Percentiles rank a stretch among this genome's conserved stretches.
These are phyloP conservation scores for Cinclus cinclus DNA, from an alignment of 2,113 vertebrate species.

Conservation along the genomic window DNA sequence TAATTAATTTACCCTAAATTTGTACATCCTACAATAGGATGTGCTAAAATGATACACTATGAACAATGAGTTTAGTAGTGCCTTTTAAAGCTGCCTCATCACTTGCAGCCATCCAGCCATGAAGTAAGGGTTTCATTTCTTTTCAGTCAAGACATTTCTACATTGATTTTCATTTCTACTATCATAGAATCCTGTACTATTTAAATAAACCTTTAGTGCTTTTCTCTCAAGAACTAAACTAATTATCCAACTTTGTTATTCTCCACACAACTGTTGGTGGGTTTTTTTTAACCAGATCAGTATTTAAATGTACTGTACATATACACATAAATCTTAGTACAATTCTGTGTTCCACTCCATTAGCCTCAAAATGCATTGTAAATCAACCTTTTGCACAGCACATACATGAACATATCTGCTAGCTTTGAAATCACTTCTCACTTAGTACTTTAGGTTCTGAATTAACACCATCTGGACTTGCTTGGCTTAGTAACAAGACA, in stretches of 20 bases:
- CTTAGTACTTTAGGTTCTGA: not conserved
- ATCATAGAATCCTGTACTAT: not conserved
- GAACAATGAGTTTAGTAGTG: not conserved
- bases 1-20: not conserved
- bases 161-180: not conserved
- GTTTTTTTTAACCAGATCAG: not conserved
- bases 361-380: not conserved
- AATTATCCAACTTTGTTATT: not conserved
- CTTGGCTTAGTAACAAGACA: not conserved
- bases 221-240: not conserved
- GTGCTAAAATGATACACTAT: not conserved
- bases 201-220: not conserved
- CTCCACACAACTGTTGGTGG: not conserved
- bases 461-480: constrained; percentile 44
- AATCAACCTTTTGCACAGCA: not conserved
- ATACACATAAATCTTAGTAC: not conserved
- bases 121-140: not conserved
- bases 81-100: not conserved
- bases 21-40: not conserved
- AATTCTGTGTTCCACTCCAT: not conserved
- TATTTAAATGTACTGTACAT: not conserved
- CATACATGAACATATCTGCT: not conserved
- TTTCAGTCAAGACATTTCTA: not conserved
- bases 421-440: not conserved
- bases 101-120: not conserved